Base-by-base conservation (phyloP, 1,140 invertebrate species). In the Zeugodacus cucurbitae region DNA sequence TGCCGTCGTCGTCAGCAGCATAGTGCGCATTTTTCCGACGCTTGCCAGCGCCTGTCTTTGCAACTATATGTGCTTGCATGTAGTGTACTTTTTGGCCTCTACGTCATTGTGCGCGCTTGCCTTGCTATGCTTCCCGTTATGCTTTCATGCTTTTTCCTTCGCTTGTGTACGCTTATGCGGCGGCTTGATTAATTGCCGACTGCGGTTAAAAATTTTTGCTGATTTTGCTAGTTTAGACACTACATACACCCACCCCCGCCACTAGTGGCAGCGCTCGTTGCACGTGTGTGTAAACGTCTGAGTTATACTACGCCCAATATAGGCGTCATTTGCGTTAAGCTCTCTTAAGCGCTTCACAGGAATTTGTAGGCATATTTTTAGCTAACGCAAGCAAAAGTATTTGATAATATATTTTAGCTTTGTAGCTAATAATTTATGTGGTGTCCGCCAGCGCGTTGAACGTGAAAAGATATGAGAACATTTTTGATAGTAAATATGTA, bases 291-390 rank as follows among this genome's bases (percentile, higher is more conserved):
- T n/a, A 7, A 54, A 54, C n/a, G n/a, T 29, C 34, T 74, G 41
- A 10, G 67, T 74, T 74, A 22, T 74, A 48, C 74, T 74, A 48
- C 74, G 37, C 41, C 74, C 74, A 82, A 20, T 82, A 48, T 82
- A 48, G 44, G 34, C 22, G 41, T 41, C 17, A 78, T 44, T 78
- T 78, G 8, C 41, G 70, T 26, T 22, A 26, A 48, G 41, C 74
- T 5, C n/a, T 48, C 41, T 26, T 82, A 10, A 7, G 44, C 3
- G 74, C 11, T 54, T 20, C 41, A 29, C 22, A 14, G 74, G 41
- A 44, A 48, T 82, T 82, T 82, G n/a, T 82, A 82, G 74, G 74
- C 74, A 82, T 82, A 82, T 44, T 82, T 82, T 82, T 82, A 82
- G 37, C 41, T 82, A 82, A 82, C 74, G 74, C 74, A 82, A 82